phyloP scores from a whole-genome alignment of 2,113 vertebrate genomes.

The Scalopus aquaticus region DNA sequence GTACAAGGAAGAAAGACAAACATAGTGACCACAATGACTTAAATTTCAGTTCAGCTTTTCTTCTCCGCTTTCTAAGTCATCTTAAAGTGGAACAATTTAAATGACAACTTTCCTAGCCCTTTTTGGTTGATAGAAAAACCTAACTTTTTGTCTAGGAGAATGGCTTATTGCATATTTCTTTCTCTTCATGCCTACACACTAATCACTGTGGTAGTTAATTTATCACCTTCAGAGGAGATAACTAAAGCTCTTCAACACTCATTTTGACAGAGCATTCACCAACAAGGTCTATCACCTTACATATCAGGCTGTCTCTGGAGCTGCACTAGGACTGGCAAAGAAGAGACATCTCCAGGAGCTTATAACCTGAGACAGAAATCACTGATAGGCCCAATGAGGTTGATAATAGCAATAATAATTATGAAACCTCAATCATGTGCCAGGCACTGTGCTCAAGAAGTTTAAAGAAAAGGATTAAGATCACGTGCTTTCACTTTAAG shows the following conservation, averaged over 20 bases:
- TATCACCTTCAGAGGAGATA: not conserved
- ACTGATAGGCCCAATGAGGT: not conserved
- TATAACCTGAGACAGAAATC: not conserved
- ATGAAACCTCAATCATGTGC: not conserved
- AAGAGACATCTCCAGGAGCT: not conserved
- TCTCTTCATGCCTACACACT: not conserved
- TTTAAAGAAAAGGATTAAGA: not conserved
- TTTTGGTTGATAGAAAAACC: not conserved
- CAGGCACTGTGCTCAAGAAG: not conserved
- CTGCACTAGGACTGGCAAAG: not conserved
- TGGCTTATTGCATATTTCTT: not conserved
- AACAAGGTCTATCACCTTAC: not conserved
- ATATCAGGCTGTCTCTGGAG: not conserved
- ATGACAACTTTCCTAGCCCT: not conserved
- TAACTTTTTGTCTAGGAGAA: not conserved
- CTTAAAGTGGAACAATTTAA: not conserved
- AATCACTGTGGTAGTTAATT: not conserved
- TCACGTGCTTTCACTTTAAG: not conserved
- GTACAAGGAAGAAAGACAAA: not conserved
- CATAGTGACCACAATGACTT: not conserved
- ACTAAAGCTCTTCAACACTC: not conserved
- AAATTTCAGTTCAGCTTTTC: not conserved
- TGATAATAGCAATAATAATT: not conserved
- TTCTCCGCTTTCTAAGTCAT: constrained; percentile 14
- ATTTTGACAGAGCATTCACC: not conserved